Conservation (phyloP, 2,113 vertebrate genomes). For the Antennarius striatus region DNA sequence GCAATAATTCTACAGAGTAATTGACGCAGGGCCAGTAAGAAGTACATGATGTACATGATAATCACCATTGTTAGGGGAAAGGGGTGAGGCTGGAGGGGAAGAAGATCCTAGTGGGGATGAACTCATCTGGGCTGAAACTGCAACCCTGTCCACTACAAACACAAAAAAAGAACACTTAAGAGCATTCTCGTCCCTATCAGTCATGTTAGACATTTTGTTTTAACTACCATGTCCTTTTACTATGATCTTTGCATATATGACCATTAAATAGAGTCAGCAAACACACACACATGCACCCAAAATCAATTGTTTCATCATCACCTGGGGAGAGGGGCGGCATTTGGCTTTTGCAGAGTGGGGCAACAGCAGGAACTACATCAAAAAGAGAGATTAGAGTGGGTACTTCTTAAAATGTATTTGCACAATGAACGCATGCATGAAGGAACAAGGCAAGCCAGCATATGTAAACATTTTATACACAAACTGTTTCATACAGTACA, state of each 20-base stretch:
- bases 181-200: too few relatives aligned
- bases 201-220: not conserved
- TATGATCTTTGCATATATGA: too few relatives aligned
- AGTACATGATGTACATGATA: not conserved
- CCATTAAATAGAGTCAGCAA: too few relatives aligned
- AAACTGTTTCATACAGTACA: not conserved
- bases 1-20: not conserved
- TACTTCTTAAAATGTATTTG: not conserved
- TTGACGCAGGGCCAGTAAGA: not conserved
- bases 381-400: not conserved
- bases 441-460: not conserved
- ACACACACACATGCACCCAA: too few relatives aligned
- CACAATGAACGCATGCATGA: not conserved
- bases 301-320: constrained; percentile 27
- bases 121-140: constrained; percentile 61
- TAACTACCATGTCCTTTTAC: too few relatives aligned
- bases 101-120: constrained; percentile 64
- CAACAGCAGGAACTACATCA: constrained; percentile 60
- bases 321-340: constrained; percentile 71
- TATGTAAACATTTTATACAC: not conserved
- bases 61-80: constrained; percentile 56
- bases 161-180: not conserved
- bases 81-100: constrained; percentile 17
- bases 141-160: constrained; percentile 57
- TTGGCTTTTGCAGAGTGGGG: constrained; percentile 35